Conservation (phyloP, 2,888 invertebrate genomes). For the Tinea trinotella region DNA sequence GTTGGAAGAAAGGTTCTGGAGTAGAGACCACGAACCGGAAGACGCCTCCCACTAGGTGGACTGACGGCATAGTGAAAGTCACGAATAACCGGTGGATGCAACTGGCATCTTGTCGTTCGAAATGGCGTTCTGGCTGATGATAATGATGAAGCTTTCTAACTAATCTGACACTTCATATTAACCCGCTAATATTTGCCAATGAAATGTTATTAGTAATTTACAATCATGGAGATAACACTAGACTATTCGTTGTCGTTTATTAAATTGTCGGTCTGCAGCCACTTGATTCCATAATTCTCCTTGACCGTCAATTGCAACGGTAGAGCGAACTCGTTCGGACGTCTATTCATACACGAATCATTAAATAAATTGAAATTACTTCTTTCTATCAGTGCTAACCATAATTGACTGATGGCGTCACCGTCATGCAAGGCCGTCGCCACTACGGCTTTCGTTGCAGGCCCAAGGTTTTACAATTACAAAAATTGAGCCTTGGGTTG, state of each 20-base stretch:
- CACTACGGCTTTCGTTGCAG: conserved; percentile 59
- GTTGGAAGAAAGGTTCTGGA: too few species aligned
- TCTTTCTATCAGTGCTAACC: neutral
- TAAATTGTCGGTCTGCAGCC: neutral
- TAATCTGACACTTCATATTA: conserved; percentile 6
- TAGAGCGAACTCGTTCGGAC: conserved; percentile 46
- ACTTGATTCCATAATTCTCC: conserved; percentile 11
- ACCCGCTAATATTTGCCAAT: neutral
- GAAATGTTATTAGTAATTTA: neutral
- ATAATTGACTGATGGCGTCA: conserved; percentile 40
- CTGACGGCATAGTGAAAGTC: too few species aligned
- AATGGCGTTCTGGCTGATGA: too few species aligned
- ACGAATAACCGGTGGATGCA: too few species aligned
- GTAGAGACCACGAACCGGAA: too few species aligned
- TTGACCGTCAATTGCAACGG: conserved; percentile 24
- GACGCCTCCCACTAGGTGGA: too few species aligned
- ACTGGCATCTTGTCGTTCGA: too few species aligned
- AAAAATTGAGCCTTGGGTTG: conserved; percentile 56
- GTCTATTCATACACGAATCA: conserved; percentile 9
- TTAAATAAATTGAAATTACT: neutral
- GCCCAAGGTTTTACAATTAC: conserved; percentile 29
- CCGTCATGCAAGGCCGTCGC: conserved; percentile 62
- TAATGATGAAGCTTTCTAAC: too few species aligned
- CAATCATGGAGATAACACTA: neutral
- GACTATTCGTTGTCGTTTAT: conserved; percentile 6